Percentiles rank a stretch among this genome's conserved stretches.
Evolutionary conservation across 2,113 vertebrate species (phyloP).

Genomic region (Dasyornis broadbenti): DNA sequence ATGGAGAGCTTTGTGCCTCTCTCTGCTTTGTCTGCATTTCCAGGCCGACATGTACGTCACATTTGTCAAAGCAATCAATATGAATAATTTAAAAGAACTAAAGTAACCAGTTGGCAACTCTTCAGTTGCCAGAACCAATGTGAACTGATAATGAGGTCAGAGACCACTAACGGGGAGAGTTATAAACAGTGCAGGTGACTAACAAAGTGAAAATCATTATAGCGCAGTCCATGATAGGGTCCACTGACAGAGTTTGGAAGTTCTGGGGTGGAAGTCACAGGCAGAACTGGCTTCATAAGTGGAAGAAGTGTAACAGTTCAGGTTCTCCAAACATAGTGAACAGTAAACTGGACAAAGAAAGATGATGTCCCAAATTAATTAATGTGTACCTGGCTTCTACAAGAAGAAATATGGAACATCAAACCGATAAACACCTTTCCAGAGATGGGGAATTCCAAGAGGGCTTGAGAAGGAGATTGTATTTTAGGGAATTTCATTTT

Average conservation of each 20-base stretch:
- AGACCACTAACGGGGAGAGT: not conserved
- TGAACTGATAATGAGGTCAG: slow-evolving; percentile 18
- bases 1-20: not conserved
- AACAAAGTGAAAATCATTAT: not conserved
- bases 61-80: slow-evolving; percentile 38
- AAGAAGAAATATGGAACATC: not conserved
- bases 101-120: slow-evolving; percentile 16
- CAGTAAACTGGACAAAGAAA: not conserved
- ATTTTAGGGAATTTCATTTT: not conserved
- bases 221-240: not conserved
- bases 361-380: not conserved
- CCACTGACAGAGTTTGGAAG: not conserved
- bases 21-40: slow-evolving; percentile 9
- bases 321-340: not conserved
- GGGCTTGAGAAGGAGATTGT: not conserved
- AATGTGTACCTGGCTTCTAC: not conserved
- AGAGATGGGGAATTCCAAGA: not conserved
- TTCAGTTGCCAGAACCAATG: slow-evolving; percentile 6
- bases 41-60: not conserved
- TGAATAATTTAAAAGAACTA: slow-evolving; percentile 40
- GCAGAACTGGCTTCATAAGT: not conserved
- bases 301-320: not conserved
- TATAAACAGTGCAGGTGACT: not conserved
- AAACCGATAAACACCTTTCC: not conserved
- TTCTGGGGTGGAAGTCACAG: not conserved